phyloP scores from a whole-genome alignment of 2,797 vertebrate species.

The Petrocephalus sullivani region DNA sequence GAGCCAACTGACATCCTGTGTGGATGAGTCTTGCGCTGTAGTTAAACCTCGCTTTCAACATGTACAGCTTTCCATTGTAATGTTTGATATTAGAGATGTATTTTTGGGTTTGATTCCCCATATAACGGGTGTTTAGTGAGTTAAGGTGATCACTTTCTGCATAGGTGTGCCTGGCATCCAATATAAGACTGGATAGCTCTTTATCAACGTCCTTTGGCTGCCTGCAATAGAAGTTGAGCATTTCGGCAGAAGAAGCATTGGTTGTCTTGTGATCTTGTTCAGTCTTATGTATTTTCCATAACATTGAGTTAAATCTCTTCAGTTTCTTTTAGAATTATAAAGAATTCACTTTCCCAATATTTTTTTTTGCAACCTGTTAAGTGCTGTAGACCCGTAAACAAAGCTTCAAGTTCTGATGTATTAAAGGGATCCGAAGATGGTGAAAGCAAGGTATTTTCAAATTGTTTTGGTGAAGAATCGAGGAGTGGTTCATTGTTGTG shows the following conservation, averaged over 20 bases:
- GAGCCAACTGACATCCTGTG: constrained; percentile 10
- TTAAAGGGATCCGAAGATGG: constrained; percentile 9
- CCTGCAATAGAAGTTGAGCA: background rate
- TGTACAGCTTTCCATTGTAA: constrained; percentile 24
- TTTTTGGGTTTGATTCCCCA: constrained; percentile 18
- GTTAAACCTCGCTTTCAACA: constrained; percentile 14
- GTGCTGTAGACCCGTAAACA: background rate
- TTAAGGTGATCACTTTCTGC: background rate
- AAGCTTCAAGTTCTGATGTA: background rate
- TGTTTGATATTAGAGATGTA: constrained; percentile 24
- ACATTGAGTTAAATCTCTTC: background rate
- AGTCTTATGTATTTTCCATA: background rate
- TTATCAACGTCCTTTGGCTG: background rate
- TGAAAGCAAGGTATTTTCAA: constrained; percentile 37
- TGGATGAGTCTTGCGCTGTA: constrained; percentile 20
- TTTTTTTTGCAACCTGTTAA: constrained; percentile 3
- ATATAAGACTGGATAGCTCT: background rate
- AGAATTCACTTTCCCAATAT: background rate
- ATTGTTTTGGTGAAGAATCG: constrained; percentile 46
- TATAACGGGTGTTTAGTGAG: constrained; percentile 14
- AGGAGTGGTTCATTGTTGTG: constrained; percentile 18
- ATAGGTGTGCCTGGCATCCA: background rate
- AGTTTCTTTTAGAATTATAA: background rate
- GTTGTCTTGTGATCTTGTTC: background rate
- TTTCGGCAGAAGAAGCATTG: background rate